Base-by-base conservation (phyloP, 1,140 invertebrate genomes). In the Pygmarrhopalites habei region DNA sequence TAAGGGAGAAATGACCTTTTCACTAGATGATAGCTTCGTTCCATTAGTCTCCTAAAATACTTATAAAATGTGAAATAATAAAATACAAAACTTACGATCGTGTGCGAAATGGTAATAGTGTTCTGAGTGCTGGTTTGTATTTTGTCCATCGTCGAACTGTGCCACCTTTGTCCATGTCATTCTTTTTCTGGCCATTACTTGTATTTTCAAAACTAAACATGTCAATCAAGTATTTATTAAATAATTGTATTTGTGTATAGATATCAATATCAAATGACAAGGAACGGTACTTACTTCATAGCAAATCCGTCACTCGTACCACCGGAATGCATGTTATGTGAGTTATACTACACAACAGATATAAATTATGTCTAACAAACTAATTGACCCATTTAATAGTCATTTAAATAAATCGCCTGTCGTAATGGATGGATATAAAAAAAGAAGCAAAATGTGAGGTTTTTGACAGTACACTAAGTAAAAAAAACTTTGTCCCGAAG, bases 61-160 rank as follows among this genome's bases (percentile, higher is more conserved):
- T 32, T 28, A 5, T 52, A 60, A 60, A 60, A 2, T 14, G 25
- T 21, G 28, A 47, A 51, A 32, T 32, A 19, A 51, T 10, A 49
- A 29, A 19, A 51, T 2, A 51, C 2, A 14, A 5, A 51, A 29
- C 55, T 63, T 63, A 63, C 61, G 3, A 15, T 5, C 21, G 10
- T n/a, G 0, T 23, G 5, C 65, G 60, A 59, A 46, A 62, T 1
- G 65, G 65, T 2, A 66, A 15, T 14, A 66, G 17, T 3, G 60
- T 62, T 46, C 44, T 62, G 7, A 58, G 30, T 1, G 65, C 65
- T 17, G 39, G 49, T 29, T 25, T 28, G 35, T 66, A 66, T 19
- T 62, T 66, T 26, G 19, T 17, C 51, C 51, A 55, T 28, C 29
- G 14, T n/a, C n/a, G n/a, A n/a, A n/a, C n/a, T n/a, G n/a, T n/a